A percentile compares a stretch with the other conserved stretches of the same genome.
Conservation (phyloP, 2,797 vertebrate genomes). For the Netta rufina region DNA sequence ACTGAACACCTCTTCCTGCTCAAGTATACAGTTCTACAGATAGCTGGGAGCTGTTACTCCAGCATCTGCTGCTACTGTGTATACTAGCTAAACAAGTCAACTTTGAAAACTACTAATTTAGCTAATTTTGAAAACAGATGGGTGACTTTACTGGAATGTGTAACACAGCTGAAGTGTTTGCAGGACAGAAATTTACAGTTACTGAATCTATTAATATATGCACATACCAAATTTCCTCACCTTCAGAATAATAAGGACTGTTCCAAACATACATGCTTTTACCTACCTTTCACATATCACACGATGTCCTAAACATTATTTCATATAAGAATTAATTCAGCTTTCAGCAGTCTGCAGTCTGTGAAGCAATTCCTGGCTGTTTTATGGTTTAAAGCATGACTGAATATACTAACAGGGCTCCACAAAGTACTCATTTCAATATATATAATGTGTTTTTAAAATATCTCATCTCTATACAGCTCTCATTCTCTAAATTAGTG, state of each 20-base stretch:
- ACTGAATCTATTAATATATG: neutral
- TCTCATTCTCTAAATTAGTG: slow-evolving; percentile 19
- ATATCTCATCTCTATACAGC: neutral
- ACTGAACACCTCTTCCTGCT: neutral
- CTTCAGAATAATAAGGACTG: neutral
- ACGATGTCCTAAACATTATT: neutral
- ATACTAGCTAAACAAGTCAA: neutral
- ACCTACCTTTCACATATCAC: neutral
- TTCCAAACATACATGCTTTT: neutral
- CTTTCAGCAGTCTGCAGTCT: slow-evolving; percentile 35
- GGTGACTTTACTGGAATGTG: neutral
- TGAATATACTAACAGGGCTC: slow-evolving; percentile 56
- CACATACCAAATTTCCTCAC: neutral
- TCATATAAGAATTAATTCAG: slow-evolving; percentile 32
- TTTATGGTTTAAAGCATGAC: slow-evolving; percentile 60
- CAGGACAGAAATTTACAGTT: neutral
- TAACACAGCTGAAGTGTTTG: neutral
- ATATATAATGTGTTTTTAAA: slow-evolving; percentile 33
- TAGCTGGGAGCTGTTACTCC: neutral
- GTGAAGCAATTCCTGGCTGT: slow-evolving; percentile 46
- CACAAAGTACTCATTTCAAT: slow-evolving; percentile 57
- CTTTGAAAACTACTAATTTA: neutral
- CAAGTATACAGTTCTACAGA: neutral
- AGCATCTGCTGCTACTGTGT: neutral
- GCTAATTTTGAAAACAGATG: neutral